Base-by-base conservation (phyloP, 2,113 vertebrate genomes). In the Malurus elegans region DNA sequence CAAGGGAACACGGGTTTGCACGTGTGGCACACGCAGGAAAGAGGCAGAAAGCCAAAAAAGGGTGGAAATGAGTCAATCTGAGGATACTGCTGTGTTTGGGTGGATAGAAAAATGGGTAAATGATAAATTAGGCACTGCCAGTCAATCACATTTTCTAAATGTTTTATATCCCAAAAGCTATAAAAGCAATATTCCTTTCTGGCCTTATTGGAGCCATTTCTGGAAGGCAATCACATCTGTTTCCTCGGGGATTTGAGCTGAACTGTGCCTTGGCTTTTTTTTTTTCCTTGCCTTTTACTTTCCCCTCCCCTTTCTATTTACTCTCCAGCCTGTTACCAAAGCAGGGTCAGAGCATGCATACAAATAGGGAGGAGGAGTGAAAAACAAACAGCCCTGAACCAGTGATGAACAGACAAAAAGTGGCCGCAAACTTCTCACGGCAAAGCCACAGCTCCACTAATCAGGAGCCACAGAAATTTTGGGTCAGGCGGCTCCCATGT, bases 131-230 rank as follows among this genome's bases (percentile, higher is more conserved):
- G 97, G 94, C 91, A 48, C 54, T 87, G 91, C 97, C 97, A 96
- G 69, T 98, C 98, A 97, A 97, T 97, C 97, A 96, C 97, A 95
- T 98, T 98, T 97, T 91, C 97, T 98, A 98, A 98, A 97, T 97
- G 97, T 94, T 98, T 98, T 98, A 98, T 98, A 97, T 97, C 97
- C 97, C 97, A 88, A 98, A 98, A 98, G 97, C 97, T 97, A 97
- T 98, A 97, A 98, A 98, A 98, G 98, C 97, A 98, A 98, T 98
- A 98, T 98, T 97, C 98, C 96, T 98, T 96, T 93, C 97, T 97
- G 97, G 95, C 97, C 97, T 97, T 98, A 97, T 96, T 98, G 98
- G 96, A 97, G 88, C 95, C 98, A 96, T 98, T 98, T 97, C 97
- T 97, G 96, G 97, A 97, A 97, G 93, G 97, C 97, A 98, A 98